Percentiles rank a stretch among this genome's conserved stretches.
Evolutionary conservation across 2,797 vertebrate genomes (phyloP).

Genomic region (Chelmon rostratus): DNA sequence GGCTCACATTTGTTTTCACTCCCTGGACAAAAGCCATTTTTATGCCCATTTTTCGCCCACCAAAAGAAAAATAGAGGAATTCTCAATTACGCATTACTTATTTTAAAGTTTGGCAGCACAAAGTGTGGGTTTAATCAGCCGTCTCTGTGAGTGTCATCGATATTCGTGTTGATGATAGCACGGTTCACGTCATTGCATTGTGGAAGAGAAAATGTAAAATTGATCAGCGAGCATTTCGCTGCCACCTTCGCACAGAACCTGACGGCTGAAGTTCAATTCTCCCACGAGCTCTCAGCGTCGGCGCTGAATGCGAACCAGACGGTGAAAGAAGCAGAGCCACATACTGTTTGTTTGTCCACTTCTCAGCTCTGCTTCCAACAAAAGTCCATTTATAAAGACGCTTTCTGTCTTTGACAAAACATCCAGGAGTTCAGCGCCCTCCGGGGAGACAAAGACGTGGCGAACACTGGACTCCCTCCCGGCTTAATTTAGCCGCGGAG

Average conservation of each 20-base stretch:
- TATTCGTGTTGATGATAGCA: not conserved
- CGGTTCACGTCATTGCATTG: not conserved
- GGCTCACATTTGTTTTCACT: not conserved
- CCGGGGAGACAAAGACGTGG: constrained; percentile 45
- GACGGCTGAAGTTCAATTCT: constrained; percentile 38
- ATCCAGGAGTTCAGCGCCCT: constrained; percentile 51
- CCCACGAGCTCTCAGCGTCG: constrained; percentile 38
- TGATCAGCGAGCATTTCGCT: too few species aligned
- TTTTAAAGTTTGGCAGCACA: not conserved
- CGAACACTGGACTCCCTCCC: not conserved
- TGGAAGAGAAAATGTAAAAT: constrained; percentile 20
- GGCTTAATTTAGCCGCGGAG: constrained; percentile 34
- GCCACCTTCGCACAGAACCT: constrained; percentile 30
- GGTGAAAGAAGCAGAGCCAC: constrained; percentile 59
- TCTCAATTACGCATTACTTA: not conserved
- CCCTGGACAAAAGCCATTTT: not conserved
- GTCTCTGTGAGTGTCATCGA: not conserved
- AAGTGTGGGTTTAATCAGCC: constrained; percentile 9
- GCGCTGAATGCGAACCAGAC: constrained; percentile 58
- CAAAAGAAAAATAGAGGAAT: not conserved
- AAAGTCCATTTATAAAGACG: constrained; percentile 57
- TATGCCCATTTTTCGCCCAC: not conserved
- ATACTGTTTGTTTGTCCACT: constrained; percentile 51
- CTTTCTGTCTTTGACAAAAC: constrained; percentile 47
- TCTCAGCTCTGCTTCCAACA: constrained; percentile 33